Evolutionary conservation across 2,888 invertebrate species (phyloP).

Genomic region (Priocnemis perturbator): DNA sequence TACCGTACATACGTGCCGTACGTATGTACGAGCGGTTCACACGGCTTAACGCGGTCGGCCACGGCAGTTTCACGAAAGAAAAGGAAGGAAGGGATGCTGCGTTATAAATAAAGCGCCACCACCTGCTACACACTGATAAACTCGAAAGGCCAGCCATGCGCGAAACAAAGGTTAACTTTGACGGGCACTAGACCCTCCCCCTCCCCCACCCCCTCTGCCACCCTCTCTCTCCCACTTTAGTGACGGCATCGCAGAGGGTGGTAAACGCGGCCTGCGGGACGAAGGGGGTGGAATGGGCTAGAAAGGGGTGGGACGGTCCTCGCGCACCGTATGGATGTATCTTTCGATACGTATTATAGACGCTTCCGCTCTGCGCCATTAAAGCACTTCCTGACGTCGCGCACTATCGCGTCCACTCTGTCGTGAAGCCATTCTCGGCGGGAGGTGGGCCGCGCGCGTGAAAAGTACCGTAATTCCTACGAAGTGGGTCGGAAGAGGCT

Average conservation of each 20-base stretch:
- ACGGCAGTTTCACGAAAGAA: conserved; percentile 44
- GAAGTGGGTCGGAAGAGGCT: not conserved
- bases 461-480: conserved; percentile 1
- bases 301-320: not conserved
- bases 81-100: conserved; percentile 44
- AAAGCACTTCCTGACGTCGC: conserved; percentile 43
- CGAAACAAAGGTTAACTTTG: conserved; percentile 68
- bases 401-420: conserved; percentile 33
- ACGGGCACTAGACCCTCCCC: conserved; percentile 57
- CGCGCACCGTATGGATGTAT: conserved; percentile 40
- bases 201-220: too few relatives aligned
- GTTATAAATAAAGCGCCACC: conserved; percentile 70
- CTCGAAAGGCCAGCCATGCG: conserved; percentile 65
- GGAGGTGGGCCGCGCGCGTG: not conserved
- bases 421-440: conserved; percentile 20
- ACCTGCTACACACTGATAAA: conserved; percentile 70
- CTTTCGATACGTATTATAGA: conserved; percentile 55
- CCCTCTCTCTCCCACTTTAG: too few relatives aligned
- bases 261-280: not conserved
- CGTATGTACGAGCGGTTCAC: conserved; percentile 18
- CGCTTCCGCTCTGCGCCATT: conserved; percentile 38
- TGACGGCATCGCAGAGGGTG: conserved; percentile 35
- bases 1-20: too few relatives aligned
- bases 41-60: conserved; percentile 48
- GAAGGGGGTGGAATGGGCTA: not conserved